Conservation (phyloP, 2,888 invertebrate genomes). For the Drosophila borealis region DNA sequence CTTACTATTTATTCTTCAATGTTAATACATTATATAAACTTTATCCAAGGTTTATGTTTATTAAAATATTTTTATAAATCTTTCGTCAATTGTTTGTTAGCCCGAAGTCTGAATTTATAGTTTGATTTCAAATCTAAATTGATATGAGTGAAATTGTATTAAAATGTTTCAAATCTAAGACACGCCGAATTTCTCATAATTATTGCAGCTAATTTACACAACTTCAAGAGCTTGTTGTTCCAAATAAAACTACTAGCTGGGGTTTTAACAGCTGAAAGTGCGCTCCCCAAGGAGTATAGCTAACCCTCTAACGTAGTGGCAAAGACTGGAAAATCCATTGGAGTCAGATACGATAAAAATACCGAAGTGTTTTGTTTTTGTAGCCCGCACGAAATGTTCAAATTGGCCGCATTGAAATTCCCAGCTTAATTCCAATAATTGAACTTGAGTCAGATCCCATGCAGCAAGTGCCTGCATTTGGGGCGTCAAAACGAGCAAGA, state of each 20-base stretch:
- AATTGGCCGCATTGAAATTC: slow-evolving; percentile 23
- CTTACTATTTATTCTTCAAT: not conserved
- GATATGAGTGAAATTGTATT: too few species aligned
- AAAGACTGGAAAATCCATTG: slow-evolving; percentile 16
- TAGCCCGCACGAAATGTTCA: slow-evolving; percentile 7
- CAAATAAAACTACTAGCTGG: not conserved
- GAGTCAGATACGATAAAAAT: not conserved
- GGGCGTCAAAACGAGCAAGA: slow-evolving; percentile 1
- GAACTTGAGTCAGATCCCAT: slow-evolving; percentile 29
- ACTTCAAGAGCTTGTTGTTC: not conserved
- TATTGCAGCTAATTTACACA: too few species aligned
- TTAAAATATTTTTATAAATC: too few species aligned
- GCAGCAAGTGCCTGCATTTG: slow-evolving; percentile 10
- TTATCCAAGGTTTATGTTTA: too few species aligned
- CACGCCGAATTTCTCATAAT: too few species aligned
- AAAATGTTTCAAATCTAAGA: too few species aligned
- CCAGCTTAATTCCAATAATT: slow-evolving; percentile 24
- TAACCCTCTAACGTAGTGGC: not conserved
- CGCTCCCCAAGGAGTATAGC: slow-evolving; percentile 9
- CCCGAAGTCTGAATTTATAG: too few species aligned
- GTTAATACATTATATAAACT: too few species aligned
- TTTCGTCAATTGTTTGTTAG: too few species aligned
- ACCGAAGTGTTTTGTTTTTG: not conserved
- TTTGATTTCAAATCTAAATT: too few species aligned
- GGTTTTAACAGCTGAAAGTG: slow-evolving; percentile 2